Conservation (phyloP, 1,140 invertebrate genomes). For the Anastrepha ludens region DNA sequence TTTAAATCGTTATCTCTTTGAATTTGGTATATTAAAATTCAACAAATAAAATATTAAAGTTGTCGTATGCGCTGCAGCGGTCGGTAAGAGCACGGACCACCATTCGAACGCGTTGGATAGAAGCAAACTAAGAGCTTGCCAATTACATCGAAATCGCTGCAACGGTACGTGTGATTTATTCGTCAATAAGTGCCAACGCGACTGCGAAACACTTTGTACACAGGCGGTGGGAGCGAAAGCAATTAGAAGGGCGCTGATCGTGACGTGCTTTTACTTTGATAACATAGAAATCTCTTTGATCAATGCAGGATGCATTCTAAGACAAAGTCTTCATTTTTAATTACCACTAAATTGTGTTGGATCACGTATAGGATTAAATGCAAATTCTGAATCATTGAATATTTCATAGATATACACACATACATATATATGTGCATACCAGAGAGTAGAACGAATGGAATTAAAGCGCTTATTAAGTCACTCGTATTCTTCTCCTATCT, state of each 20-base stretch:
- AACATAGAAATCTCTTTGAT: not conserved
- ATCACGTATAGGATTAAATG: no score
- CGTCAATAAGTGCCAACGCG: constrained; percentile 5
- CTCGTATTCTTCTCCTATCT: no score
- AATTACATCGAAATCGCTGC: constrained; percentile 6
- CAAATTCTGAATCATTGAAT: no score
- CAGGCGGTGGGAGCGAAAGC: not conserved
- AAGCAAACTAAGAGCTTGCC: constrained; percentile 21
- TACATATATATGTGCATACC: no score
- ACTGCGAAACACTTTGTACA: not conserved
- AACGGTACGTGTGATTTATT: not conserved
- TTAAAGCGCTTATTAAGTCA: no score
- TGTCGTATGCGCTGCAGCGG: not conserved
- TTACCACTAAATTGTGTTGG: no score
- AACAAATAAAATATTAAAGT: not conserved
- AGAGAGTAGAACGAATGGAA: no score
- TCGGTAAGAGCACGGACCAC: constrained; percentile 11
- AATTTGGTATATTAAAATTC: not conserved
- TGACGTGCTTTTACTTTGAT: not conserved
- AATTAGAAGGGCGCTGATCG: not conserved
- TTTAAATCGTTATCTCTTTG: not conserved
- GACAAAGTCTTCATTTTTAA: not conserved
- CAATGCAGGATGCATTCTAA: not conserved
- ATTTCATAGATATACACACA: no score
- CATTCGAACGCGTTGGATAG: constrained; percentile 29